phyloP scores from a whole-genome alignment of 2,113 vertebrate species.

The Aldabrachelys gigantea region DNA sequence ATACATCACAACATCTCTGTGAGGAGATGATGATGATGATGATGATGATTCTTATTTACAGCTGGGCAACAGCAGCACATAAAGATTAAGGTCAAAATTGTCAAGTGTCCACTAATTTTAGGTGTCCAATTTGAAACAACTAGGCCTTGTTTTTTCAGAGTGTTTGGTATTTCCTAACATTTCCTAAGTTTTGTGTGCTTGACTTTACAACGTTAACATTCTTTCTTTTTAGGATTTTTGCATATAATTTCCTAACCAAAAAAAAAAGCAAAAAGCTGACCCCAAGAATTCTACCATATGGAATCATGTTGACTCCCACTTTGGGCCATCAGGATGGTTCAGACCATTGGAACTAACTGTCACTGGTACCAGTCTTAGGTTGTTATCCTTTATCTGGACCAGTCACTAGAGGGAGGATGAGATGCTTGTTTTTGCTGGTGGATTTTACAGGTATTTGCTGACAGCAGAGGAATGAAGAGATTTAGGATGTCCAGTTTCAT shows the following conservation, averaged over 20 bases:
- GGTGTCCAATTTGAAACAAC: background rate
- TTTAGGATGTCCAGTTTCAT: background rate
- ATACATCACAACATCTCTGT: too few species aligned
- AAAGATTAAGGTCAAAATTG: background rate
- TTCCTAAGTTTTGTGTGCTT: background rate
- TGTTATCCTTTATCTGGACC: background rate
- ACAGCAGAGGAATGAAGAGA: background rate
- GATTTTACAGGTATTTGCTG: slow-evolving; percentile 10
- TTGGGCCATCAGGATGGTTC: background rate
- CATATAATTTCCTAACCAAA: background rate
- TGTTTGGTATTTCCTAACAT: background rate
- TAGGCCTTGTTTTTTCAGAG: background rate
- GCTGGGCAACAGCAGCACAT: background rate
- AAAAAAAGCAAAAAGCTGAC: background rate
- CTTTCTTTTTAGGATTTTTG: accelerated
- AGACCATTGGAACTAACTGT: slow-evolving; percentile 2
- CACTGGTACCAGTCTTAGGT: background rate
- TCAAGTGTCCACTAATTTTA: background rate
- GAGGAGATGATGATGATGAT: too few species aligned
- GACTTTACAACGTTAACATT: background rate
- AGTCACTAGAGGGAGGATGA: background rate
- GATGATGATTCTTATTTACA: background rate
- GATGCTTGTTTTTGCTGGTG: slow-evolving; percentile 12
- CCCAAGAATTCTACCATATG: background rate
- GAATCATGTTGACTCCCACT: background rate